phyloP scores from a whole-genome alignment of 2,888 invertebrate genomes.

The Chaetoderma sp. region DNA sequence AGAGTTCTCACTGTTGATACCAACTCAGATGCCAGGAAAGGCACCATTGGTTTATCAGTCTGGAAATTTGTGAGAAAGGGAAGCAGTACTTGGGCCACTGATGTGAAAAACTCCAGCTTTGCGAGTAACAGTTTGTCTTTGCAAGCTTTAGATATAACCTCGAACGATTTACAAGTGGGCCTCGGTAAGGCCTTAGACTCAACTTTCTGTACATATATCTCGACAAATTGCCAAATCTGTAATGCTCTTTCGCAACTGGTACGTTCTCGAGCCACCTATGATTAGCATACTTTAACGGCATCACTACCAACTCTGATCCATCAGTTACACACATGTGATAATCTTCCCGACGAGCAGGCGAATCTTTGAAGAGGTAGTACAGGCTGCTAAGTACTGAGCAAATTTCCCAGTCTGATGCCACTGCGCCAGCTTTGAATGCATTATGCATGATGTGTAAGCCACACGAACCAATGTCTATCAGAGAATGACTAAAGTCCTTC shows the following conservation, averaged over 20 bases:
- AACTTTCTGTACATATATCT: background rate
- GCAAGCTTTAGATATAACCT: background rate
- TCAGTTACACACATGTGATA: slow-evolving; percentile 15
- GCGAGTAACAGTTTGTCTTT: background rate
- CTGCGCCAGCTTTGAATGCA: slow-evolving; percentile 48
- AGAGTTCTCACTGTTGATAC: background rate
- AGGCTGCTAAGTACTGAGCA: background rate
- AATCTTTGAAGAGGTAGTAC: slow-evolving; percentile 12
- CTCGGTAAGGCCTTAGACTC: background rate
- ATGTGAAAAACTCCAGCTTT: background rate
- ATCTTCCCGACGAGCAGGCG: slow-evolving; percentile 21
- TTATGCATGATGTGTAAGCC: slow-evolving; percentile 53
- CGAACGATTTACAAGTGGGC: slow-evolving; percentile 11
- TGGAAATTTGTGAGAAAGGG: slow-evolving; percentile 6
- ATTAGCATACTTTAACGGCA: slow-evolving; percentile 17
- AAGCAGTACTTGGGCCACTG: background rate
- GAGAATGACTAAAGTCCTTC: no score
- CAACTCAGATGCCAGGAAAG: background rate
- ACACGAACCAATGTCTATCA: slow-evolving; percentile 51
- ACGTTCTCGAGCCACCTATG: slow-evolving; percentile 26
- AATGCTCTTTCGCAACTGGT: slow-evolving; percentile 14
- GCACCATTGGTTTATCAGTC: slow-evolving; percentile 8
- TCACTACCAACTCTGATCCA: background rate
- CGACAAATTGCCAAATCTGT: slow-evolving; percentile 5
- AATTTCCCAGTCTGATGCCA: slow-evolving; percentile 36